A percentile compares a stretch with the other conserved stretches of the same genome.
Conservation (phyloP, 2,113 vertebrate species). For the Picathartes gymnocephalus region DNA sequence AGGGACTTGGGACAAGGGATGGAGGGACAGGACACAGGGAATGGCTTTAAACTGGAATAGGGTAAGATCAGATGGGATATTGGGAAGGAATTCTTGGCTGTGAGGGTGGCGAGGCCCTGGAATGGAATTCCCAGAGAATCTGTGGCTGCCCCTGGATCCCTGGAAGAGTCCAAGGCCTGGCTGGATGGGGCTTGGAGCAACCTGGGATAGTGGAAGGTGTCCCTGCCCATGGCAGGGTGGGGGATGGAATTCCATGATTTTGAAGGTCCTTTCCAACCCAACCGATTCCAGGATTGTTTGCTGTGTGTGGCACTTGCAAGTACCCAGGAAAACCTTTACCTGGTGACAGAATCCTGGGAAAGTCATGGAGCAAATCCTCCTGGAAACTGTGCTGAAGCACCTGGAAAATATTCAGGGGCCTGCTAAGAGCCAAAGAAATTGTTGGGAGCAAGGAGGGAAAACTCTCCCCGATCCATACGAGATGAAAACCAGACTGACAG, state of each 20-base stretch:
- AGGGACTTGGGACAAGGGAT: not conserved
- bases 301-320: fast-evolving
- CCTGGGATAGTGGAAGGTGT: not conserved
- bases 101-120: fast-evolving
- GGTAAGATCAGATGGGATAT: fast-evolving
- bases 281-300: not conserved
- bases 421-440: not conserved
- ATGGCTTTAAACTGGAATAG: fast-evolving
- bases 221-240: fast-evolving
- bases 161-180: not conserved
- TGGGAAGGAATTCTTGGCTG: fast-evolving
- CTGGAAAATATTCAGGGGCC: not conserved
- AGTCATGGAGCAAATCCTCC: not conserved
- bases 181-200: fast-evolving
- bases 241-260: not conserved
- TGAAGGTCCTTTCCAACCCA: not conserved
- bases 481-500: not conserved
- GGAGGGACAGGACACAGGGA: not conserved
- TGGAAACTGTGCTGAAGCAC: not conserved
- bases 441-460: not conserved
- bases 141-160: not conserved
- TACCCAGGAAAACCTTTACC: not conserved
- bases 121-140: not conserved
- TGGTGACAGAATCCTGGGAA: not conserved
- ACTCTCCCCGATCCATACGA: not conserved